These are phyloP conservation scores for Drosophila bocqueti DNA, from an alignment of 1,140 invertebrate species.

Conservation along the genomic window DNA sequence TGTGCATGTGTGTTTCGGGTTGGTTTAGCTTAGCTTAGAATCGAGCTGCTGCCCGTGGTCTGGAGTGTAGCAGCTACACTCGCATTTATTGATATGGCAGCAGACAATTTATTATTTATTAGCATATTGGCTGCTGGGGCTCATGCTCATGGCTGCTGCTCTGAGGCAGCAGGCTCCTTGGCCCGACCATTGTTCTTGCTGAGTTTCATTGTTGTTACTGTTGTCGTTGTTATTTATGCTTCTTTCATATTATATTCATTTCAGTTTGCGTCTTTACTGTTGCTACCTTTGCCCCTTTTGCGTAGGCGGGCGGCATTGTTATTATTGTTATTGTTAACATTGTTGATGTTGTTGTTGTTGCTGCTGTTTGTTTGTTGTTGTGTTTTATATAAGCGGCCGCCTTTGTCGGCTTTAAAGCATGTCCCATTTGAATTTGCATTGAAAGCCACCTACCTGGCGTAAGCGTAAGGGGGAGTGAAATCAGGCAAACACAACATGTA, in stretches of 20 bases:
- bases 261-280: conserved; percentile 68
- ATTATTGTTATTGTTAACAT: conserved; percentile 57
- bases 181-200: conserved; percentile 36
- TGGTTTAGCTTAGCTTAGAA: conserved; percentile 14
- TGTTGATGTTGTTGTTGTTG: conserved; percentile 38
- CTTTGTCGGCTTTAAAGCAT: conserved; percentile 63
- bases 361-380: conserved; percentile 50
- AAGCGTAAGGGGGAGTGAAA: conserved; percentile 11
- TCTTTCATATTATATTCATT: conserved; percentile 80
- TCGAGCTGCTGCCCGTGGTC: conserved; percentile 1
- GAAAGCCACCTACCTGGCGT: conserved; percentile 33
- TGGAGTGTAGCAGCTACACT: conserved; percentile 13
- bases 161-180: not conserved
- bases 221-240: conserved; percentile 75
- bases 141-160: conserved; percentile 11
- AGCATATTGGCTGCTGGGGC: conserved; percentile 62
- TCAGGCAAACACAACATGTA: conserved; percentile 46
- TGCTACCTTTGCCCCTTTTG: conserved; percentile 43
- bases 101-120: conserved; percentile 82
- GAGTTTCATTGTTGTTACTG: conserved; percentile 45
- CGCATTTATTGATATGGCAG: conserved; percentile 79
- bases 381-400: conserved; percentile 14
- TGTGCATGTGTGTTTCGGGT: conserved; percentile 37
- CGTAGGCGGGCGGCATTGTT: conserved; percentile 47
- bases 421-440: conserved; percentile 77